phyloP scores from a whole-genome alignment of 2,888 invertebrate species.

The Nyleta sp. region DNA sequence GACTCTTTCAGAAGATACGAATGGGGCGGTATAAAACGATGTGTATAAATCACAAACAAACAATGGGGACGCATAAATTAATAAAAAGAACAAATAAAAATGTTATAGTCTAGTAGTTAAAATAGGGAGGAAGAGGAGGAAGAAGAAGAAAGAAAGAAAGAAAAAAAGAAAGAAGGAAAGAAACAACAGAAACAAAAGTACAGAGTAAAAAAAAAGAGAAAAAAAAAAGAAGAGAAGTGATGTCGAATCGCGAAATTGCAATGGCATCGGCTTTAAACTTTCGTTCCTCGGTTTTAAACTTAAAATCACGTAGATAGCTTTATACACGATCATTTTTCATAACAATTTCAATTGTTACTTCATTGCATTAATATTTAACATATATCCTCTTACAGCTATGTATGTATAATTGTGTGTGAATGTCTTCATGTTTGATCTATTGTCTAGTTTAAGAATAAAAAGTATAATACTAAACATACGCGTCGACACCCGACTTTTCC shows the following conservation, averaged over 20 bases:
- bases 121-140: not conserved
- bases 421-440: slow-evolving; percentile 79
- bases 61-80: slow-evolving; percentile 25
- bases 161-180: slow-evolving; percentile 39
- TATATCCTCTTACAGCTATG: slow-evolving; percentile 81
- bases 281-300: slow-evolving; percentile 79
- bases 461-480: slow-evolving; percentile 80
- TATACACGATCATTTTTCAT: slow-evolving; percentile 81
- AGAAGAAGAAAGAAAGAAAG: not conserved
- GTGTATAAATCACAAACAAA: slow-evolving; percentile 22
- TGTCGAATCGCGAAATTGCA: slow-evolving; percentile 74
- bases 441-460: slow-evolving; percentile 79
- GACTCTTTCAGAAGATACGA: slow-evolving; percentile 12
- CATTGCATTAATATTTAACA: slow-evolving; percentile 82
- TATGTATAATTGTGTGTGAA: slow-evolving; percentile 79
- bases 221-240: slow-evolving; percentile 11
- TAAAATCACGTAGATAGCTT: slow-evolving; percentile 82
- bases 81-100: slow-evolving; percentile 37
- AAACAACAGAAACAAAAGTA: slow-evolving; percentile 34
- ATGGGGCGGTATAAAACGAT: slow-evolving; percentile 42
- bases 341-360: slow-evolving; percentile 81
- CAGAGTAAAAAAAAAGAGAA: slow-evolving; percentile 60
- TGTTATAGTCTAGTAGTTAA: not conserved
- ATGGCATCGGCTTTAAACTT: slow-evolving; percentile 80
- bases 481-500: slow-evolving; percentile 76